Percentiles rank a stretch among this genome's conserved stretches.
phyloP scores from a whole-genome alignment of 2,113 vertebrate species.

The Pteronura brasiliensis region DNA sequence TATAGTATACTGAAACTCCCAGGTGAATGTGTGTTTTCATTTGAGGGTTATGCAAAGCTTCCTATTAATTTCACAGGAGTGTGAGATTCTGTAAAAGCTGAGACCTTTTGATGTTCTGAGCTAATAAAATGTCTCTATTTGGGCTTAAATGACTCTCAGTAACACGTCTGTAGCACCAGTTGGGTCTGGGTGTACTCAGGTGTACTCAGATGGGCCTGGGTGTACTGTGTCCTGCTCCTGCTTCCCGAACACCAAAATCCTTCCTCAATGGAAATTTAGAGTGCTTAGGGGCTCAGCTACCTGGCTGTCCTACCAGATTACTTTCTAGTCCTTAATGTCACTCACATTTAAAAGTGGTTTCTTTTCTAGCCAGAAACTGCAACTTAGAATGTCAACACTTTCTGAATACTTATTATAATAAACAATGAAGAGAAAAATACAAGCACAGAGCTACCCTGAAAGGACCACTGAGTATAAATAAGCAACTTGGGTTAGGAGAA shows the following conservation, averaged over 20 bases:
- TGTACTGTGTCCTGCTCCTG: not conserved
- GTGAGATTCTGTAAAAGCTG: not conserved
- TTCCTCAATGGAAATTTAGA: not conserved
- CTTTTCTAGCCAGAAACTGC: not conserved
- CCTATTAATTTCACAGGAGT: not conserved
- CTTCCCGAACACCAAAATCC: not conserved
- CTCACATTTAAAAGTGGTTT: conserved; percentile 7
- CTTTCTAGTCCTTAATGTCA: not conserved
- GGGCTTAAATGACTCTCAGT: not conserved
- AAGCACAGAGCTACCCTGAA: not conserved
- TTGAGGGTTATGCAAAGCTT: not conserved
- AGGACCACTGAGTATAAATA: conserved; percentile 20
- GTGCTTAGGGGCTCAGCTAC: not conserved
- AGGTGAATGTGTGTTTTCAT: not conserved
- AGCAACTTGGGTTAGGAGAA: not conserved
- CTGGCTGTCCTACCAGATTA: not conserved
- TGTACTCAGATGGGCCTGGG: not conserved
- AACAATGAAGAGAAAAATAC: not conserved
- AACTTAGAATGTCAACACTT: conserved; percentile 6
- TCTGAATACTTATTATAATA: conserved; percentile 42
- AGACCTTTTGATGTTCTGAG: not conserved
- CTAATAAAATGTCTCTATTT: not conserved
- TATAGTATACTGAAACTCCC: not conserved
- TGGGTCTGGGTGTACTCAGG: not conserved
- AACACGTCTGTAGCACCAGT: not conserved